Evolutionary conservation across 35 echinoderm and acorn worm genomes (phyloP), one percentile per base, ranked within the genome.

Genomic region (Ptychodera flava): DNA sequence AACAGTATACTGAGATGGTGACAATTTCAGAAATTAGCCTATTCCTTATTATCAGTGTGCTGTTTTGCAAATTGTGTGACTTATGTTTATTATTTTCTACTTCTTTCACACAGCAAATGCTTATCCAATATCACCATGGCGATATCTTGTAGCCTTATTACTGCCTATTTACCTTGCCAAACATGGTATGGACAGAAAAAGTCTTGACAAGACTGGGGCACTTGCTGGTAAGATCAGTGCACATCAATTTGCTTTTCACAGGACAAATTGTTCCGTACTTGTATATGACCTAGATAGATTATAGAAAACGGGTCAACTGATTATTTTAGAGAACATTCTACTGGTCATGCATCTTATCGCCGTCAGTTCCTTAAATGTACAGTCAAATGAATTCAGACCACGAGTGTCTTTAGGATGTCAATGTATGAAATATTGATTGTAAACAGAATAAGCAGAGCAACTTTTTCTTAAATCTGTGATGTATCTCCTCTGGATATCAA

Each of bases 71-170:
- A n/a, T n/a, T n/a, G n/a, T n/a, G n/a, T n/a, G n/a, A n/a, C n/a
- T n/a, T n/a, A n/a, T n/a, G n/a, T n/a, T n/a, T n/a, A n/a, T n/a
- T n/a, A n/a, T n/a, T n/a, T n/a, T n/a, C n/a, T n/a, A n/a, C n/a
- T n/a, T n/a, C n/a, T n/a, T n/a, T n/a, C n/a, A n/a, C n/a, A 28
- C 83, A 97, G 94, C 82, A 1, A 37, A 80, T 30, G 34, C 91
- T 29, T 90, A 91, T 33, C 88, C 91, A 14, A 97, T 97, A 82
- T 90, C 92, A 52, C 95, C 95, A 85, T 84, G 93, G 85, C 83
- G 90, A 85, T 97, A 92, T 86, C 85, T 97, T 1, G 78, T 97
- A n/a, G 81, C 95, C 36, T 36, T 97, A 31, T 35, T 89, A 28
- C 31, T 93, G 2, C 95, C 95, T 30, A 37, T 93, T 14, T 93